phyloP scores from a whole-genome alignment of 2,113 vertebrate genomes.

The Gallinago media region DNA sequence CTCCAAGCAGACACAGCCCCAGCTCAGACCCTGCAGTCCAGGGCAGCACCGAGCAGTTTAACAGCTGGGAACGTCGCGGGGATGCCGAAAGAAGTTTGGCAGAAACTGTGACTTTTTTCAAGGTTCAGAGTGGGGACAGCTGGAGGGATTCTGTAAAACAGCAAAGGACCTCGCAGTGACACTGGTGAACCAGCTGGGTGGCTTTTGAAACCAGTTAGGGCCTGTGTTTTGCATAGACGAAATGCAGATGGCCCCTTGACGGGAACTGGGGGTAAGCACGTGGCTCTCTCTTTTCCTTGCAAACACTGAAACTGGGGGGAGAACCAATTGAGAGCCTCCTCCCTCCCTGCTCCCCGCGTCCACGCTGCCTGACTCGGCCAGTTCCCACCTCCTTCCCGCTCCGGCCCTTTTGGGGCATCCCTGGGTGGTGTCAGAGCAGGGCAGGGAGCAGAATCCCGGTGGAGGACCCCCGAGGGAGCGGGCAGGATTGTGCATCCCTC shows the following conservation, averaged over 20 bases:
- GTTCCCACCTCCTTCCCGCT: neutral
- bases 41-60: neutral
- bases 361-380: neutral
- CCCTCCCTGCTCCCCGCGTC: fast-evolving
- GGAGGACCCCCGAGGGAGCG: neutral
- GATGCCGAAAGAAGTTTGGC: neutral
- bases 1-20: neutral
- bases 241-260: neutral
- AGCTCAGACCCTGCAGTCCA: neutral
- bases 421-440: neutral
- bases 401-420: fast-evolving
- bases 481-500: neutral
- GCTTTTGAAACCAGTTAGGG: neutral
- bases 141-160: neutral
- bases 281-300: neutral
- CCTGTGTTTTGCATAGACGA: neutral
- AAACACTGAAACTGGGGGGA: neutral
- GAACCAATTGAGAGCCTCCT: neutral
- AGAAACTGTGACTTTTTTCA: neutral
- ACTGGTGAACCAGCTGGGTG: neutral
- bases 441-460: fast-evolving
- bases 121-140: neutral
- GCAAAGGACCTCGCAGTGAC: neutral
- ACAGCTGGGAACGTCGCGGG: no score
- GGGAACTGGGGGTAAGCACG: neutral